Base-by-base conservation (phyloP, 2,113 vertebrate genomes). In the Eolophus roseicapilla region DNA sequence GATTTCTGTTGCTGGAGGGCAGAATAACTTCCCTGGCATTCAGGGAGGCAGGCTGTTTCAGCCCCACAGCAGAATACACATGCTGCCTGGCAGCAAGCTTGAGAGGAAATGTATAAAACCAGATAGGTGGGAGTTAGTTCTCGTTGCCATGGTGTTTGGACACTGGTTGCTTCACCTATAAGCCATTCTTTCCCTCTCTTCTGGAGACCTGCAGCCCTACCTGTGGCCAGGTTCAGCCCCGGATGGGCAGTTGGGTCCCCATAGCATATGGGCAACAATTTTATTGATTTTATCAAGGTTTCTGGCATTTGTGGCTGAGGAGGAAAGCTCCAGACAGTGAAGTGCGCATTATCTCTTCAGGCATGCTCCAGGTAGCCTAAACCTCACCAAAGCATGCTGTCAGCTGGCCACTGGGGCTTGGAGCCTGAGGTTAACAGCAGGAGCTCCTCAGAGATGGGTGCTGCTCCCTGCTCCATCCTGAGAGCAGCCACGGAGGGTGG, bases 1-100 rank as follows among this genome's bases (percentile, higher is more conserved):
- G 35, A 13, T 85, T 91, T 60, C 35, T 94, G 62, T 68, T 92
- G 88, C 93, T 49, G 52, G 89, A 82, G 67, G 91, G 88, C 86
- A 80, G 41, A 85, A 76, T 90, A 89, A 73, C 88, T 91, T 86
- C 2, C 62, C 29, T 67, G 50, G 65, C 53, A 23, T 46, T 76
- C 17, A 19, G 29, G 50, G 27, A 84, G 73, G 63, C 53, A 24
- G 71, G 83, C 57, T 69, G 50, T 37, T 90, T 39, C 52, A 89
- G 55, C 65, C 44, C 46, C 46, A 2, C 6, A 57, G 75, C 67
- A 67, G 67, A 77, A 76, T 31, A 37, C 49, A 47, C 8, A 0
- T 15, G 53, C 85, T 88, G 82, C 76, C 74, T 52, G 79, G 88
- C 86, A 90, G 63, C 71, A 52, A 92, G 82, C 77, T 89, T 75